phyloP scores from a whole-genome alignment of 2,113 vertebrate species.

The Talpa occidentalis region DNA sequence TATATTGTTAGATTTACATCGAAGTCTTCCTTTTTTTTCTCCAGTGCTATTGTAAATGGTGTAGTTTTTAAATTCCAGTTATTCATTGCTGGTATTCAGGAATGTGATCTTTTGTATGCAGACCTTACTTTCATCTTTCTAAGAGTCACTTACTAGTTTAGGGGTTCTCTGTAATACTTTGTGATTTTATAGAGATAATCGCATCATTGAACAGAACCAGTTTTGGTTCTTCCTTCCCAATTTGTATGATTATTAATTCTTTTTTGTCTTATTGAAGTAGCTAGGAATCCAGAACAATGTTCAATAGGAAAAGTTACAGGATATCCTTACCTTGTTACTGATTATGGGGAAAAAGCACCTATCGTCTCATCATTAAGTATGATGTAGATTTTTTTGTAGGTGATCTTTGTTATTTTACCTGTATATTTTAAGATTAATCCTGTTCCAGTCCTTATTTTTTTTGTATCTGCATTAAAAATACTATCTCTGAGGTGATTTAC shows the following conservation, averaged over 20 bases:
- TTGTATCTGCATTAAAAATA: not conserved
- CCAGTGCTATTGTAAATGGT: not conserved
- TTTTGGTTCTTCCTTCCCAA: conserved; percentile 30
- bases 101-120: not conserved
- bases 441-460: not conserved
- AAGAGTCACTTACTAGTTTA: not conserved
- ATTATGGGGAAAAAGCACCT: not conserved
- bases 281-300: not conserved
- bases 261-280: not conserved
- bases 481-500: not conserved
- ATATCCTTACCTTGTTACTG: not conserved
- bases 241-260: not conserved
- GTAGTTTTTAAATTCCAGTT: not conserved
- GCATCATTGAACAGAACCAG: not conserved
- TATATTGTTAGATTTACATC: not conserved
- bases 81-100: not conserved
- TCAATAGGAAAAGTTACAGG: not conserved
- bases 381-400: not conserved
- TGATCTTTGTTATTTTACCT: not conserved
- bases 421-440: not conserved
- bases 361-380: not conserved
- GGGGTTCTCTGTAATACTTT: not conserved
- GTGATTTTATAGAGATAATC: not conserved
- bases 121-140: not conserved
- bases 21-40: not conserved